Evolutionary conservation across 92 coral and sea anemone genomes (phyloP).

Genomic region (Heteractis magnifica): DNA sequence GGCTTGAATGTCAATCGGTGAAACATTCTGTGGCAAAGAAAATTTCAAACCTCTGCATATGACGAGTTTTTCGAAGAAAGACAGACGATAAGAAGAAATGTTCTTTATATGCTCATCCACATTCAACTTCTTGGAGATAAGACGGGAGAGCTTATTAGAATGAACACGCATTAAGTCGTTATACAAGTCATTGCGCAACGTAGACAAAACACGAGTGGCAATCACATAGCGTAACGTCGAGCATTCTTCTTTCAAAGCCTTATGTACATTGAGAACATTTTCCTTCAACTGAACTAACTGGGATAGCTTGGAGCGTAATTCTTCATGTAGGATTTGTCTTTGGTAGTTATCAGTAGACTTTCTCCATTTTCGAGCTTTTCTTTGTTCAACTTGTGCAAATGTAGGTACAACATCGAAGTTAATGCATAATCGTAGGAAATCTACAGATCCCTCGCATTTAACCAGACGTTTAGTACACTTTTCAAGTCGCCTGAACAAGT

Average conservation of each 20-base stretch:
- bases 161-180: background rate
- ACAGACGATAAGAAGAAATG: background rate
- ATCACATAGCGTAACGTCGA: background rate
- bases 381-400: background rate
- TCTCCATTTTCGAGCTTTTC: background rate
- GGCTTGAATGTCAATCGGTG: conserved; percentile 23
- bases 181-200: background rate
- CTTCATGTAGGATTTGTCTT: background rate
- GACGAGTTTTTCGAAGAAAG: conserved; percentile 17
- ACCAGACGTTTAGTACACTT: no score
- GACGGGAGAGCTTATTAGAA: background rate
- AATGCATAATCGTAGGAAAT: no score
- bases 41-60: conserved; percentile 24
- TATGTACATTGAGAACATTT: background rate
- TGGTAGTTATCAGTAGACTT: background rate
- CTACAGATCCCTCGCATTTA: no score
- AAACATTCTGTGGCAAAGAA: conserved; percentile 9
- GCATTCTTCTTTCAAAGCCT: background rate
- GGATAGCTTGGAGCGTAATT: no score
- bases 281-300: background rate
- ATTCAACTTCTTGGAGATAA: conserved; percentile 18
- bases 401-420: no score
- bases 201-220: background rate
- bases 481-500: no score
- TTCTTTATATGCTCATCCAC: background rate